Conservation (phyloP, 2,888 invertebrate genomes). For the Leptinotarsa tumamoca region DNA sequence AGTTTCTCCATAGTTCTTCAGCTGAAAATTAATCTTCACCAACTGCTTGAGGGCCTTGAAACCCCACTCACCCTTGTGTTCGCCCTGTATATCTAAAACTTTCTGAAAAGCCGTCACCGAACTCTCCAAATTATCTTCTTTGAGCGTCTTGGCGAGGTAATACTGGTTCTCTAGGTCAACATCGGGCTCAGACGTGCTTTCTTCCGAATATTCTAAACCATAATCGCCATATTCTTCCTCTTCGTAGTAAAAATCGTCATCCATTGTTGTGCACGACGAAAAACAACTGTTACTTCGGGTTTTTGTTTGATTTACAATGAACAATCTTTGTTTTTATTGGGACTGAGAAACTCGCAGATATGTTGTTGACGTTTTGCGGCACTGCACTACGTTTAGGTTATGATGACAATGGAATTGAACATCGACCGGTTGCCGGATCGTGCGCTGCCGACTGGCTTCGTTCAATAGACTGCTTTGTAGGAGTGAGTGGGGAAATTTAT, state of each 20-base stretch:
- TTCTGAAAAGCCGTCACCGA: constrained; percentile 93
- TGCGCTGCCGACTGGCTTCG: not conserved
- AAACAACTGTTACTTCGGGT: not conserved
- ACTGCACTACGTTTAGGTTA: constrained; percentile 1
- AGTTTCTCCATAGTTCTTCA: constrained; percentile 81
- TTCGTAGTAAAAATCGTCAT: constrained; percentile 67
- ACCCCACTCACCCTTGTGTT: constrained; percentile 99
- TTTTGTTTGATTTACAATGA: not conserved
- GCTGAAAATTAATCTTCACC: constrained; percentile 98
- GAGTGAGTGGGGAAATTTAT: not conserved
- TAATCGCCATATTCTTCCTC: constrained; percentile 89
- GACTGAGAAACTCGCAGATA: not conserved
- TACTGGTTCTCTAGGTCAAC: constrained; percentile 99
- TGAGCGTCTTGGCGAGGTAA: constrained; percentile 97
- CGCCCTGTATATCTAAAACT: constrained; percentile 96
- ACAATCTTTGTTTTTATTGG: not conserved
- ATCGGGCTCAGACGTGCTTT: constrained; percentile 98
- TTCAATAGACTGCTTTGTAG: not conserved
- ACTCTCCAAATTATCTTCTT: constrained; percentile 86
- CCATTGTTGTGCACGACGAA: constrained; percentile 29
- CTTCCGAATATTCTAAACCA: constrained; percentile 98
- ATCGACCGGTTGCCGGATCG: constrained; percentile 8
- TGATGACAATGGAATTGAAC: not conserved
- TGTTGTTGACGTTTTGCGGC: constrained; percentile 10
- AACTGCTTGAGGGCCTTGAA: constrained; percentile 99